Evolutionary conservation across 2,113 vertebrate species (phyloP).

Genomic region (Mohoua ochrocephala): DNA sequence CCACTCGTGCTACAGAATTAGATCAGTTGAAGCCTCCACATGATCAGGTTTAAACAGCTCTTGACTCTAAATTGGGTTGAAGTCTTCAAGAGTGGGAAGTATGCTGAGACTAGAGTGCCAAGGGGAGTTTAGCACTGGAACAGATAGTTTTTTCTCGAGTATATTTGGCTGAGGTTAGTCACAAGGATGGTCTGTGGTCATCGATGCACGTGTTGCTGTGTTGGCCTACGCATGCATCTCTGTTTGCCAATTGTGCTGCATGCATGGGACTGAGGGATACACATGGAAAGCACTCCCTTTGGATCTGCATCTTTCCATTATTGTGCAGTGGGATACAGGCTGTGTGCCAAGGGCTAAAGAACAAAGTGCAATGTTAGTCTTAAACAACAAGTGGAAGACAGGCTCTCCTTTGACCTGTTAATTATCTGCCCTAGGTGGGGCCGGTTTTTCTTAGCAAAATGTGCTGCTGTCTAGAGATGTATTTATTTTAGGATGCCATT

Average conservation of each 20-base stretch:
- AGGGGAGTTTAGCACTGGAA: neutral
- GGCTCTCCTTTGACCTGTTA: neutral
- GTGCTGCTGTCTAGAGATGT: neutral
- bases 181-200: neutral
- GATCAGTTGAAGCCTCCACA: neutral
- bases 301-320: neutral
- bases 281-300: neutral
- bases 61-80: neutral
- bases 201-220: accelerated
- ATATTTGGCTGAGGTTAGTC: neutral
- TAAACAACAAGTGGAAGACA: neutral
- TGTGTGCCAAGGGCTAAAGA: neutral
- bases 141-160: neutral
- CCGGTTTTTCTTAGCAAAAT: neutral
- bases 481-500: neutral
- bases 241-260: neutral
- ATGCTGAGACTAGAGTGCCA: neutral
- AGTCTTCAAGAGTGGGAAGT: neutral
- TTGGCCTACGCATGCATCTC: neutral
- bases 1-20: neutral
- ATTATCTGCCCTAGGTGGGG: neutral
- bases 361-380: neutral
- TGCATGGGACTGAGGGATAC: neutral
- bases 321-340: neutral
- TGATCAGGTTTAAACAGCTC: neutral